Evolutionary conservation across 2,113 vertebrate species (phyloP), one percentile per base, ranked within the genome.

Genomic region (Puffinus mauretanicus): DNA sequence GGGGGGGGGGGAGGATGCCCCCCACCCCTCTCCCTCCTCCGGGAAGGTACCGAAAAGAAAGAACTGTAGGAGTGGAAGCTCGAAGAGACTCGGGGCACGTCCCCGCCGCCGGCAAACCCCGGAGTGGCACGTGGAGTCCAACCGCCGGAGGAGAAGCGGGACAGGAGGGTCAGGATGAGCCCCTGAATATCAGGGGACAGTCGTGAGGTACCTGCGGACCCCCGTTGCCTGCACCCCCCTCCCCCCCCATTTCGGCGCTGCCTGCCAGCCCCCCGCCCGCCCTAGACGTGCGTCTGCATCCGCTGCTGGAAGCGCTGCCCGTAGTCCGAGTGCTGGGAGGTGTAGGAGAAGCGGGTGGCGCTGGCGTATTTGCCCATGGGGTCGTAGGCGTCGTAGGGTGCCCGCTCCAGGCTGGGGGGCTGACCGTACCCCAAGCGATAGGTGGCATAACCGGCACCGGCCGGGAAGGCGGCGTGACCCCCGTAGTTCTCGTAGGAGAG

Each of bases 271-370:
- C 38, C 40, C 40, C 40, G 19, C 70, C 40, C 69, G 62, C 55
- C 90, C 94, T 98, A 99, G 96, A 99, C 99, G 21, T 99, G 99
- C 82, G 99, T 99, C 98, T 99, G 99, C 99, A 99, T 99, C 86
- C 99, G 97, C 97, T 99, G 99, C n/a, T 99, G 99, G 97, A 99
- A 99, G 85, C 99, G 98, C 91, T 99, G 98, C 72, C 99, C 99
- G 36, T 99, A 99, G 97, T 99, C 99, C 81, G 99, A 99, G 80
- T 99, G 99, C 18, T 99, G 99, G 21, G 99, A 99, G 6, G 99
- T 99, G 96, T 99, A 99, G 4, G 99, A 99, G 96, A 99, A 99
- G 5, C 99, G 98, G 2, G 98, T 98, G 92, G 98, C 97, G 0
- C 98, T 98, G 76, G 98, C 97, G 16, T 99, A 99, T 93, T 99